A percentile compares a stretch with the other conserved stretches of the same genome.
These are phyloP conservation scores for Unio pictorum DNA, from an alignment of 2,888 invertebrate species.

Conservation along the genomic window DNA sequence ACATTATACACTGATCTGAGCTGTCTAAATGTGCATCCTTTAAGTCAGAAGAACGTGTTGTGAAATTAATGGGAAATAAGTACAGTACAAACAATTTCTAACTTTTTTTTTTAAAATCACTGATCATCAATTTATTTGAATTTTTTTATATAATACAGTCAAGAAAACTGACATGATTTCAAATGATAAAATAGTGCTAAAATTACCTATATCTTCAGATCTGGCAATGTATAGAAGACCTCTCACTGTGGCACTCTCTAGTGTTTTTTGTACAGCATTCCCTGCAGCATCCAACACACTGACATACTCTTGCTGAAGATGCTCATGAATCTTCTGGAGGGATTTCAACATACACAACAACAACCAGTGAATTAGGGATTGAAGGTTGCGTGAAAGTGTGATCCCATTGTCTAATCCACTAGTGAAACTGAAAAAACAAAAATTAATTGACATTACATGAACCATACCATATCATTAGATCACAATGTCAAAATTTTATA, in stretches of 20 bases:
- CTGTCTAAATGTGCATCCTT: too few relatives aligned
- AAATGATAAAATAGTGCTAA: not conserved
- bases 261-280: constrained; percentile 61
- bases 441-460: not conserved
- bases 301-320: constrained; percentile 61
- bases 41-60: too few relatives aligned
- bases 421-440: constrained; percentile 54
- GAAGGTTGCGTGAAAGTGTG: constrained; percentile 76
- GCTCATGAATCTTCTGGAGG: constrained; percentile 64
- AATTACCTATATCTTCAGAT: constrained; percentile 75
- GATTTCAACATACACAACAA: constrained; percentile 65
- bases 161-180: too few relatives aligned
- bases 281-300: constrained; percentile 67
- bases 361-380: constrained; percentile 78
- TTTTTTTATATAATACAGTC: too few relatives aligned
- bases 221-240: constrained; percentile 70
- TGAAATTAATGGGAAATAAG: too few relatives aligned
- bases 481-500: not conserved
- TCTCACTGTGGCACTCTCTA: constrained; percentile 63
- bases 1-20: too few relatives aligned
- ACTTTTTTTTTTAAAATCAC: too few relatives aligned
- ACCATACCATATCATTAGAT: not conserved
- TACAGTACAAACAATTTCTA: too few relatives aligned
- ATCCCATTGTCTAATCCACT: constrained; percentile 88
- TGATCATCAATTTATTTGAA: too few relatives aligned